Conservation (phyloP, 2,113 vertebrate species). For the Scolopax mira region DNA sequence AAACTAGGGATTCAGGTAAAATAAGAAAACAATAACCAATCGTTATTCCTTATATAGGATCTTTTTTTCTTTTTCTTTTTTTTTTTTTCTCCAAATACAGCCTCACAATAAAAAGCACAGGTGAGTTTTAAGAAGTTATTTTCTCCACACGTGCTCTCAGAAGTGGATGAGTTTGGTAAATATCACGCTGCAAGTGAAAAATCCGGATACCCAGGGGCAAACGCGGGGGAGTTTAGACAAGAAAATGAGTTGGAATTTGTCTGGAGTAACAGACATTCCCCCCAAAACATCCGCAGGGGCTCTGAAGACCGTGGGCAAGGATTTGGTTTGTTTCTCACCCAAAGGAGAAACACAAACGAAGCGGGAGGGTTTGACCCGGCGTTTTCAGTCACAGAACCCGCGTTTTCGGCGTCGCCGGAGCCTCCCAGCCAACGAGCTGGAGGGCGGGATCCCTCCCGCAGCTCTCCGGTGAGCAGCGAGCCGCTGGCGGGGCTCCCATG, state of each 20-base stretch:
- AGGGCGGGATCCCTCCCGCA: background rate
- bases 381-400: fast-evolving
- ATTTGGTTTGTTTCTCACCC: background rate
- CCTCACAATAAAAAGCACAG: background rate
- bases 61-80: no score
- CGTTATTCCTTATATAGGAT: background rate
- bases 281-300: background rate
- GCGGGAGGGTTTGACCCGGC: fast-evolving
- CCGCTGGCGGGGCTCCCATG: background rate
- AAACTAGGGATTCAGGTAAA: background rate
- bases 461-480: background rate
- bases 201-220: background rate
- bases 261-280: background rate
- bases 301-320: background rate
- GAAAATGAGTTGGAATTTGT: background rate
- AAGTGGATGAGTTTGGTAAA: background rate
- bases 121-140: background rate
- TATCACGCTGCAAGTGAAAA: no score
- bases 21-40: background rate
- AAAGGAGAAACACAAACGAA: background rate
- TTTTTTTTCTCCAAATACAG: background rate
- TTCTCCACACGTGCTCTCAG: background rate
- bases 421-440: background rate
- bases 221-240: background rate
- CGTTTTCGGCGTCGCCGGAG: background rate